Conservation (phyloP, 64 coral and sea anemone species). For the Hydrozoanthus tunicans region DNA sequence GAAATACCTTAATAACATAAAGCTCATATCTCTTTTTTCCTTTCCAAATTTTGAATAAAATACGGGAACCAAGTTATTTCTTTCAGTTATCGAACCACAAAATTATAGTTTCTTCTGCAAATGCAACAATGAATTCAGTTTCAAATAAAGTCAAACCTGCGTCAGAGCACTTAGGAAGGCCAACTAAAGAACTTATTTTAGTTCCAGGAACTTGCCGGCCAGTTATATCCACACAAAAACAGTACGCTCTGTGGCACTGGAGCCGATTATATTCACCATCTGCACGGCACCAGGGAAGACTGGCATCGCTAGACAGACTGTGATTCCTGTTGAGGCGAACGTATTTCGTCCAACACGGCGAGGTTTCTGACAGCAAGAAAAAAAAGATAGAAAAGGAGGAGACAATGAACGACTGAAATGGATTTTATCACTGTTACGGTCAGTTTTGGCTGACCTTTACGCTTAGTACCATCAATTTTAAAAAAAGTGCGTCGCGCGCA, state of each 20-base stretch:
- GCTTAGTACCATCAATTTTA: too few relatives aligned
- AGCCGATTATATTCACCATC: slow-evolving; percentile 67
- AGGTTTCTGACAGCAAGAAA: neutral
- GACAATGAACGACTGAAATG: too few relatives aligned
- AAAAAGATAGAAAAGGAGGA: neutral
- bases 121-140: too few relatives aligned
- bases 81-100: too few relatives aligned
- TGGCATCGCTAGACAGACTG: neutral
- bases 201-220: slow-evolving; percentile 61
- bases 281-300: slow-evolving; percentile 69
- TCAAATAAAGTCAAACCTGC: slow-evolving; percentile 38
- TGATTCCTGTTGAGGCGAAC: slow-evolving; percentile 27
- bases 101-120: too few relatives aligned
- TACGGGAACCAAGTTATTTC: too few relatives aligned
- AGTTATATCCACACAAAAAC: slow-evolving; percentile 75
- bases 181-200: slow-evolving; percentile 58
- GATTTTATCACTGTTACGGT: too few relatives aligned
- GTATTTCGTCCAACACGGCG: slow-evolving; percentile 64
- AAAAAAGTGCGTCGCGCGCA: too few relatives aligned
- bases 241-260: slow-evolving; percentile 69
- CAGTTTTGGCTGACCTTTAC: too few relatives aligned
- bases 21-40: too few relatives aligned
- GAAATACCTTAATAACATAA: too few relatives aligned
- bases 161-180: slow-evolving; percentile 72
- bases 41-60: too few relatives aligned